Conservation (phyloP, 2,888 invertebrate genomes). For the Synergus laeviventris region DNA sequence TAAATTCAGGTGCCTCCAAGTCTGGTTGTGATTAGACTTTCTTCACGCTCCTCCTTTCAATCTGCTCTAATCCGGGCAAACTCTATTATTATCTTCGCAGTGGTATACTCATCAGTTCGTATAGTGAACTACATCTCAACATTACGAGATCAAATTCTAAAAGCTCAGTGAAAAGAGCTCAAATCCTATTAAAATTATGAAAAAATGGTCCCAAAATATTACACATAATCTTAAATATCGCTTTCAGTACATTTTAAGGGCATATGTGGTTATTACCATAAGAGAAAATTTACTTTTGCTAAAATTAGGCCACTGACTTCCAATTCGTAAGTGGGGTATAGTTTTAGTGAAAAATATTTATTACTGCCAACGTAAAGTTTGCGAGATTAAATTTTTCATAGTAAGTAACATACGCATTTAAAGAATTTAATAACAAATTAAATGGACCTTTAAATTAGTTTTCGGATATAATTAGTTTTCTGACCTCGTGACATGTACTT, state of each 20-base stretch:
- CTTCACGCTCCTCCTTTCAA: conserved; percentile 7
- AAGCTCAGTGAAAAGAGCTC: background rate
- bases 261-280: too few species aligned
- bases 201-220: too few species aligned
- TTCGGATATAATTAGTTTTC: background rate
- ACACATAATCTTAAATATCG: too few species aligned
- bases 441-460: background rate
- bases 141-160: background rate
- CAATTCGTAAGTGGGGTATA: too few species aligned
- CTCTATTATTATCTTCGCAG: conserved; percentile 35
- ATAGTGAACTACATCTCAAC: background rate
- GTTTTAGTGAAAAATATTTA: too few species aligned
- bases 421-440: too few species aligned
- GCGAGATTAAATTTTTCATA: too few species aligned
- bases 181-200: background rate
- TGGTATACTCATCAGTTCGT: conserved; percentile 20
- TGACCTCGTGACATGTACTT: background rate
- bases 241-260: too few species aligned
- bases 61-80: conserved; percentile 33
- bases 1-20: conserved; percentile 28
- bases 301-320: too few species aligned
- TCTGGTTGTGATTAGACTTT: conserved; percentile 35
- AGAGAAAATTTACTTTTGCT: too few species aligned
- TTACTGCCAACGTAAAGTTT: too few species aligned
- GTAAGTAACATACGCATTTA: too few species aligned